Conservation (phyloP, 2,888 invertebrate genomes). For the Limnephilus lunatus region DNA sequence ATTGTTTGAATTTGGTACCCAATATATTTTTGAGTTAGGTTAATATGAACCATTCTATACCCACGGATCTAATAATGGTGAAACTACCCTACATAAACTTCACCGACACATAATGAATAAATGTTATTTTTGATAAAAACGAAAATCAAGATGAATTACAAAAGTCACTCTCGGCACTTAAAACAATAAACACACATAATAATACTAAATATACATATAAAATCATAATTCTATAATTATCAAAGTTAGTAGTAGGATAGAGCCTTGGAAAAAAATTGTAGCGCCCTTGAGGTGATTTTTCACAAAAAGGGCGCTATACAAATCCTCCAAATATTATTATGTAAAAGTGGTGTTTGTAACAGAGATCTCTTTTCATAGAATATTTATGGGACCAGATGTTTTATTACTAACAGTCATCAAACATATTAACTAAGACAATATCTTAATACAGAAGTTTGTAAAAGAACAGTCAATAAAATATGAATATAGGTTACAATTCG, state of each 20-base stretch:
- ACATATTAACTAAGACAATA: not conserved
- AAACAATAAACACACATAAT: not conserved
- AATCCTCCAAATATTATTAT: too few species aligned
- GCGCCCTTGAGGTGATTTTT: too few species aligned
- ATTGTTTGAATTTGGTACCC: too few species aligned
- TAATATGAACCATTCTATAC: too few species aligned
- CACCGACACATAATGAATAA: not conserved
- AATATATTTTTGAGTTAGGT: too few species aligned
- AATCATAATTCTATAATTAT: too few species aligned
- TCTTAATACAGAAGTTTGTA: not conserved
- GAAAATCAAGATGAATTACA: not conserved
- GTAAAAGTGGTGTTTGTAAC: too few species aligned
- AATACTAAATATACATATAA: not conserved
- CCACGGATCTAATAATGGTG: too few species aligned
- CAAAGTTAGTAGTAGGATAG: too few species aligned
- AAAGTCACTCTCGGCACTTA: not conserved
- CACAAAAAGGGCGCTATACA: too few species aligned
- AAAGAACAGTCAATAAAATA: not conserved
- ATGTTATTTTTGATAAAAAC: not conserved
- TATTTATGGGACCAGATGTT: not conserved
- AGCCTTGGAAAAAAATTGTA: too few species aligned
- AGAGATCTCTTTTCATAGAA: not conserved
- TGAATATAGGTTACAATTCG: not conserved
- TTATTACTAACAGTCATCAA: not conserved
- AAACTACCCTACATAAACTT: not conserved